Conservation (phyloP, 2,888 invertebrate species). For the Euclidia mi region DNA sequence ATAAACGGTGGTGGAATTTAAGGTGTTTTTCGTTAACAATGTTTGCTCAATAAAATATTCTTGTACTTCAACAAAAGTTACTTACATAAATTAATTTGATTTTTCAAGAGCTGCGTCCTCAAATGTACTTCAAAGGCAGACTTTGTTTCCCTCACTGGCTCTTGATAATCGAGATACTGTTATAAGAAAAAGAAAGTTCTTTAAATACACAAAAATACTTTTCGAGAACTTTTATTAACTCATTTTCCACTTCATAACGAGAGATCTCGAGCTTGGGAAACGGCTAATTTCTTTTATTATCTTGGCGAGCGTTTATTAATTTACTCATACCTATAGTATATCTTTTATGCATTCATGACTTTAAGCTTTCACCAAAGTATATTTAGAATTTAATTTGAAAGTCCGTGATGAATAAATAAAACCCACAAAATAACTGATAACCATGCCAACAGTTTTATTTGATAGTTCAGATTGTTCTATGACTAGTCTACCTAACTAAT, state of each 20-base stretch:
- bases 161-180: slow-evolving; percentile 62
- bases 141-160: slow-evolving; percentile 60
- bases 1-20: slow-evolving; percentile 16
- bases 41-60: slow-evolving; percentile 33
- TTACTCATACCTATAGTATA: slow-evolving; percentile 24
- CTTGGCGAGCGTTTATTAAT: slow-evolving; percentile 44
- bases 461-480: slow-evolving; percentile 57
- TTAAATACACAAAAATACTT: slow-evolving; percentile 54
- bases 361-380: background rate
- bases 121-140: slow-evolving; percentile 55
- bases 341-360: slow-evolving; percentile 19
- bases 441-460: slow-evolving; percentile 74
- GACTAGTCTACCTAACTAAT: slow-evolving; percentile 54
- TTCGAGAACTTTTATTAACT: slow-evolving; percentile 59
- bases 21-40: slow-evolving; percentile 27
- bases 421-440: slow-evolving; percentile 57
- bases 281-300: slow-evolving; percentile 39
- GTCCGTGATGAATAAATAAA: slow-evolving; percentile 38
- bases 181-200: slow-evolving; percentile 52
- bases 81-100: slow-evolving; percentile 61
- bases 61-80: slow-evolving; percentile 47
- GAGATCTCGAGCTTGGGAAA: slow-evolving; percentile 31
- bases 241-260: slow-evolving; percentile 56
- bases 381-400: slow-evolving; percentile 8
- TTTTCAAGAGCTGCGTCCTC: slow-evolving; percentile 50